These are phyloP conservation scores for Embiotoca jacksoni DNA, from an alignment of 2,113 vertebrate genomes.

Conservation along the genomic window DNA sequence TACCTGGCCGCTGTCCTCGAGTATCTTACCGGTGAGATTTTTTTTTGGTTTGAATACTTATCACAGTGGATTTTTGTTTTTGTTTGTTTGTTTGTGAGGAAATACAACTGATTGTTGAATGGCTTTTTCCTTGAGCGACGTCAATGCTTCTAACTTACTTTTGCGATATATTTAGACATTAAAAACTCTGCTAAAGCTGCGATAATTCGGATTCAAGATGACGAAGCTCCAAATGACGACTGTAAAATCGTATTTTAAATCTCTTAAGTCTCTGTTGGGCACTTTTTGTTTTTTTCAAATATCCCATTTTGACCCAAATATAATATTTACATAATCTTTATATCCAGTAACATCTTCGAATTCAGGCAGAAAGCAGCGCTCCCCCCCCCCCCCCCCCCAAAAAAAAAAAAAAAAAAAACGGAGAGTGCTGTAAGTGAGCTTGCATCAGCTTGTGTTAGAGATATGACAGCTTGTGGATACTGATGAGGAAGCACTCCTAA, in stretches of 20 bases:
- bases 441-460: no score
- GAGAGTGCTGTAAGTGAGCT: not conserved
- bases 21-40: conserved; percentile 92
- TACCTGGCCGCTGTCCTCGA: conserved; percentile 98
- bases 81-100: not conserved
- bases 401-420: not conserved
- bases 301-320: not conserved
- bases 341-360: not conserved
- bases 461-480: not conserved
- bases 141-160: not conserved
- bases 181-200: not conserved
- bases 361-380: no score
- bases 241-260: not conserved
- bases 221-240: not conserved
- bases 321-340: not conserved
- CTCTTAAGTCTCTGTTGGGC: no score
- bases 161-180: not conserved
- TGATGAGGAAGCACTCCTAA: not conserved
- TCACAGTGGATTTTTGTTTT: no score
- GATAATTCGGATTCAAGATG: not conserved
- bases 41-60: not conserved
- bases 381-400: no score
- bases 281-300: not conserved
- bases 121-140: not conserved
- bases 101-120: not conserved